These are phyloP conservation scores for Dione vanillae DNA, from an alignment of 2,888 invertebrate genomes.

Conservation along the genomic window DNA sequence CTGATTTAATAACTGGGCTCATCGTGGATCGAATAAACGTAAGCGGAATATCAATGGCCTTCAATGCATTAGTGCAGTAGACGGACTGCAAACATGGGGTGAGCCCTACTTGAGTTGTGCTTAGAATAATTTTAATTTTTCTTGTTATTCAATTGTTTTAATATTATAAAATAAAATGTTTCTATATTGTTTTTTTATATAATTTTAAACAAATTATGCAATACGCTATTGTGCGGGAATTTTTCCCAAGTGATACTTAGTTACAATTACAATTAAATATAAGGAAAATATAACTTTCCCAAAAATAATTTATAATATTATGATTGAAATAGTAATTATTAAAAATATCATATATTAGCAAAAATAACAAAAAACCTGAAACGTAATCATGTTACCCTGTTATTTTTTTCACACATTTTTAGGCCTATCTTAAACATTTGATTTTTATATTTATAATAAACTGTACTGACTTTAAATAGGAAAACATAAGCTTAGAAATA, in stretches of 20 bases:
- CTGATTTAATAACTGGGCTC: conserved; percentile 80
- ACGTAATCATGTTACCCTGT: no score
- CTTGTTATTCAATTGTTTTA: not conserved
- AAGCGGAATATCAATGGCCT: conserved; percentile 74
- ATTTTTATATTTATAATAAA: conserved; percentile 19
- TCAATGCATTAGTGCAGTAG: conserved; percentile 75
- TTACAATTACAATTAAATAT: no score
- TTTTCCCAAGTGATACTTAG: no score
- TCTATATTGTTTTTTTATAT: not conserved
- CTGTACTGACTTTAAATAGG: conserved; percentile 27
- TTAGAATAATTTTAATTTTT: conserved; percentile 30
- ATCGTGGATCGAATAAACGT: conserved; percentile 71
- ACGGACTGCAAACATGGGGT: conserved; percentile 68
- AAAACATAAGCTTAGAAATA: conserved; percentile 52
- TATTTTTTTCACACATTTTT: no score
- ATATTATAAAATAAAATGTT: not conserved
- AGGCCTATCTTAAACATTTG: no score
- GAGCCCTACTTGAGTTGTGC: conserved; percentile 51
- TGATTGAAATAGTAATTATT: no score
- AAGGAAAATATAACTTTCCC: no score
- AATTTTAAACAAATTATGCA: not conserved
- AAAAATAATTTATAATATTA: no score
- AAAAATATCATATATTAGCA: no score
- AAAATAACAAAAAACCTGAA: no score
- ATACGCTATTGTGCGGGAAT: no score